These are phyloP conservation scores for Solen grandis DNA, from an alignment of 1,140 invertebrate genomes.

Conservation along the genomic window DNA sequence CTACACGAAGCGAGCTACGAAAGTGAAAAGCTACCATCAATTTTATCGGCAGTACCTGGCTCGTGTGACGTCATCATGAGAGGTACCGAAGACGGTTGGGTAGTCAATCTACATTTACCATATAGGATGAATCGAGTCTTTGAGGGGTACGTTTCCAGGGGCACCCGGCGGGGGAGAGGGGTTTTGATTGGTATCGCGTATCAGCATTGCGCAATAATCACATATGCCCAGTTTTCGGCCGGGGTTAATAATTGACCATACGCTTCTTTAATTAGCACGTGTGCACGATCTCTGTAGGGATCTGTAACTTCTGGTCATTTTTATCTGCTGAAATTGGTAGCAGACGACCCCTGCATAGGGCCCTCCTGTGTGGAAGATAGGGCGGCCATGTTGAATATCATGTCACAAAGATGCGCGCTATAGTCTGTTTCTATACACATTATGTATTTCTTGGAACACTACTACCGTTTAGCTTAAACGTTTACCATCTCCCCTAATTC, in stretches of 20 bases:
- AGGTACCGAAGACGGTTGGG: conserved; percentile 43
- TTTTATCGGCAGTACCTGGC: conserved; percentile 49
- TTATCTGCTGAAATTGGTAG: neutral
- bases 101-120: conserved; percentile 48
- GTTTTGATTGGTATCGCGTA: neutral
- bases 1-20: conserved; percentile 48
- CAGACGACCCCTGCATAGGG: neutral
- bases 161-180: conserved; percentile 37
- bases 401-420: conserved; percentile 4
- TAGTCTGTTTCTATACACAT: conserved; percentile 22
- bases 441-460: no score
- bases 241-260: conserved; percentile 11
- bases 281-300: neutral
- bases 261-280: neutral
- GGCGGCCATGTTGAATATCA: conserved; percentile 41
- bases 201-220: no score
- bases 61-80: conserved; percentile 42
- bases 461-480: no score
- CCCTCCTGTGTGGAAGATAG: neutral
- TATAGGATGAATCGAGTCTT: conserved; percentile 43
- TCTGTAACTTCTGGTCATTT: neutral
- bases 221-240: no score
- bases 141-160: conserved; percentile 25
- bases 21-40: conserved; percentile 48
- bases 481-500: no score